Conservation (phyloP, 2,797 vertebrate species). For the Hozukius guyotensis region DNA sequence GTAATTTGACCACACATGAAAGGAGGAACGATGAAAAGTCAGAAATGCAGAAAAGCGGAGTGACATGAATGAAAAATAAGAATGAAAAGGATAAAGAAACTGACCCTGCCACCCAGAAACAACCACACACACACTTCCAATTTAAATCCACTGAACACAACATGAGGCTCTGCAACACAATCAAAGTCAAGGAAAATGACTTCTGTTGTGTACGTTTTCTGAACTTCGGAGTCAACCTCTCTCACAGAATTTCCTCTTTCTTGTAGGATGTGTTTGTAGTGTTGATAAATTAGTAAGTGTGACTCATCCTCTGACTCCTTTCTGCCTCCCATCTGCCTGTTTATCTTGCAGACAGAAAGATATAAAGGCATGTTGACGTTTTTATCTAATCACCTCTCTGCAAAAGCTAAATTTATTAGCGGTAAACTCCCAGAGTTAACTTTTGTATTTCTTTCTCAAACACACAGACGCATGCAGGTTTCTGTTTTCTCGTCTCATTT, state of each 20-base stretch:
- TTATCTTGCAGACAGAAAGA: background rate
- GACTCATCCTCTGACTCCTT: slow-evolving; percentile 30
- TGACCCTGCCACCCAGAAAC: background rate
- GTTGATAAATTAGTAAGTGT: slow-evolving; percentile 7
- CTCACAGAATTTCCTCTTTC: background rate
- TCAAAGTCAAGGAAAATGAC: background rate
- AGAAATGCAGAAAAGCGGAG: slow-evolving; percentile 14
- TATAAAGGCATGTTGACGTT: background rate
- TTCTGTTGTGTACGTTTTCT: background rate
- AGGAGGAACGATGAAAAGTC: slow-evolving; percentile 20
- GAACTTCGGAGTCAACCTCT: no score
- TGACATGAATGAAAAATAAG: background rate
- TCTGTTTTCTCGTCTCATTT: background rate
- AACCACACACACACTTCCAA: background rate
- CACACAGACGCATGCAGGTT: background rate
- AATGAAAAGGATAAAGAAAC: background rate
- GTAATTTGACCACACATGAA: slow-evolving; percentile 46
- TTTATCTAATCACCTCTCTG: background rate
- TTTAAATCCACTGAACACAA: background rate
- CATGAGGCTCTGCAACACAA: background rate
- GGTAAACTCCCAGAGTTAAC: background rate
- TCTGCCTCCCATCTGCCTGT: slow-evolving; percentile 3
- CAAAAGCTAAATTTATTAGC: slow-evolving; percentile 1
- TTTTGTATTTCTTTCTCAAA: background rate
- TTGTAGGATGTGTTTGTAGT: slow-evolving; percentile 22